Evolutionary conservation across 2,113 vertebrate genomes (phyloP).

Genomic region (Cryptoleucopteryx plumbea): DNA sequence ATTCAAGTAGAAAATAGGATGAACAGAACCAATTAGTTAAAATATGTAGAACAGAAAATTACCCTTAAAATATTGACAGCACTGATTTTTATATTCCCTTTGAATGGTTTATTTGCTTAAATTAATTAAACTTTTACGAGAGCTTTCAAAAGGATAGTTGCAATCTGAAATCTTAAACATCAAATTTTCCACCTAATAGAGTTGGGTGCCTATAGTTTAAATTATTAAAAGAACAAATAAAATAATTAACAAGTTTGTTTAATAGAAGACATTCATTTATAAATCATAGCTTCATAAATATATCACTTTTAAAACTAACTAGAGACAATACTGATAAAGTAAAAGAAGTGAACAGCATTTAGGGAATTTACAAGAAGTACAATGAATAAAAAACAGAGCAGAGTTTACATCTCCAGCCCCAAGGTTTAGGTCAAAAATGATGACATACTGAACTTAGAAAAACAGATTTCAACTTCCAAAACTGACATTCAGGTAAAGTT

Average conservation of each 20-base stretch:
- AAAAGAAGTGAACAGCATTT: neutral
- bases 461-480: neutral
- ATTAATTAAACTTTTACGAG: neutral
- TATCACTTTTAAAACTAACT: neutral
- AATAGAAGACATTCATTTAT: neutral
- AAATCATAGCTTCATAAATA: neutral
- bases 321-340: neutral
- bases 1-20: neutral
- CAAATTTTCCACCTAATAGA: neutral
- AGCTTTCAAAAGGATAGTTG: neutral
- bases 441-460: neutral
- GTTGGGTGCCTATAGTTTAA: neutral
- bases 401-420: neutral
- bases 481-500: neutral
- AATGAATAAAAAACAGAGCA: neutral
- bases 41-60: neutral
- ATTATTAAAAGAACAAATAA: constrained; percentile 9
- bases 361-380: neutral
- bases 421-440: neutral
- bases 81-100: neutral
- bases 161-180: neutral
- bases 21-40: neutral
- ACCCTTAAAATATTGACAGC: neutral
- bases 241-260: neutral
- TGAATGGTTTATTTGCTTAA: neutral